A percentile compares a stretch with the other conserved stretches of the same genome.
Evolutionary conservation across 2,888 invertebrate species (phyloP).

Genomic region (Anticlea derivata): DNA sequence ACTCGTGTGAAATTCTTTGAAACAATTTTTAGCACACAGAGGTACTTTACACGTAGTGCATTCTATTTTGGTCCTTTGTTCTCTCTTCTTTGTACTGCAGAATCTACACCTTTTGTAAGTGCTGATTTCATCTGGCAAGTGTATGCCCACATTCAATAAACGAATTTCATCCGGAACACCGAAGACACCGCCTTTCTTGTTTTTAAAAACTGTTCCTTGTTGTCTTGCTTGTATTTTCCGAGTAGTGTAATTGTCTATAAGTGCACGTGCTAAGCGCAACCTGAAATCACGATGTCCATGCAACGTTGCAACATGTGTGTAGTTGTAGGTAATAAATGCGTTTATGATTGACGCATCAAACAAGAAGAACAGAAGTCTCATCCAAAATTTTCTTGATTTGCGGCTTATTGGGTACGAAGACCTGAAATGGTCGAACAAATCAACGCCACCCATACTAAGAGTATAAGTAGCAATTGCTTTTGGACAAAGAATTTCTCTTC

Average conservation of each 20-base stretch:
- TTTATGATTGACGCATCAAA: slow-evolving; percentile 40
- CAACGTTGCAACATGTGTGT: slow-evolving; percentile 18
- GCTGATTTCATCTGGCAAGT: slow-evolving; percentile 40
- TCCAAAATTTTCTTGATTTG: slow-evolving; percentile 31
- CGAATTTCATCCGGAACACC: slow-evolving; percentile 48
- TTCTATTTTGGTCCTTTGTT: slow-evolving; percentile 34
- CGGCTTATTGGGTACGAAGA: slow-evolving; percentile 22
- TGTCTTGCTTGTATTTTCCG: no score
- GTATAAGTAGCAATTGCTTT: slow-evolving; percentile 32
- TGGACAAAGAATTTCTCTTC: slow-evolving; percentile 29
- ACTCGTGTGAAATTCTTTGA: slow-evolving; percentile 23
- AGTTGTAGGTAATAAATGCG: slow-evolving; percentile 37
- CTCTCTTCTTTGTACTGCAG: slow-evolving; percentile 40
- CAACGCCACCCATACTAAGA: slow-evolving; percentile 35
- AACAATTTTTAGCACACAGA: slow-evolving; percentile 31
- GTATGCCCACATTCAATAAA: slow-evolving; percentile 45
- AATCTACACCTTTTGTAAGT: slow-evolving; percentile 47
- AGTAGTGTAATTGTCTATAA: slow-evolving; percentile 17
- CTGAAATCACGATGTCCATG: slow-evolving; percentile 25
- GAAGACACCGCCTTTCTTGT: slow-evolving; percentile 38
- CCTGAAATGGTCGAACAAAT: slow-evolving; percentile 27
- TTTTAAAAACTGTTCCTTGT: slow-evolving; percentile 28
- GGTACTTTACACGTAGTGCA: slow-evolving; percentile 33
- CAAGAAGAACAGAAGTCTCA: slow-evolving; percentile 28
- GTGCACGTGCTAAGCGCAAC: slow-evolving; percentile 22